phyloP scores from a whole-genome alignment of 2,888 invertebrate species.

The Drosophila greeni region DNA sequence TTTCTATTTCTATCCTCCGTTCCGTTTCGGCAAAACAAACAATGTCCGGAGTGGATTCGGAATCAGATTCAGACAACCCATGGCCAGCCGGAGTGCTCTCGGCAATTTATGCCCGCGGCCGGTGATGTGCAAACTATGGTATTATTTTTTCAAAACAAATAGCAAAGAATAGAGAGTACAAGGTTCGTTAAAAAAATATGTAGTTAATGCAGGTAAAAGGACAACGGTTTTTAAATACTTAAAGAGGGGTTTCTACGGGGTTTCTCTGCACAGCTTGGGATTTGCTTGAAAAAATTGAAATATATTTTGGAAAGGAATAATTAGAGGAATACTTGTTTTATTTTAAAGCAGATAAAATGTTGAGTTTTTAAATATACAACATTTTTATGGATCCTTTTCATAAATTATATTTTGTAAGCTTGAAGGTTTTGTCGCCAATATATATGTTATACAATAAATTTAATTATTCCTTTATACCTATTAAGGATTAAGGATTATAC shows the following conservation, averaged over 20 bases:
- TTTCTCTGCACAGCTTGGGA: background rate
- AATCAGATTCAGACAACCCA: constrained; percentile 36
- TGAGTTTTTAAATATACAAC: background rate
- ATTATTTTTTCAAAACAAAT: constrained; percentile 10
- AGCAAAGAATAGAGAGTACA: background rate
- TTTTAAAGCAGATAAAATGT: background rate
- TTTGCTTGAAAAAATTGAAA: background rate
- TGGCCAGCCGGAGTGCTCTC: constrained; percentile 32
- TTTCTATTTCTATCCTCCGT: constrained; percentile 29
- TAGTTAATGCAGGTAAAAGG: background rate
- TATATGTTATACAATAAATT: background rate
- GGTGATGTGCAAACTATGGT: constrained; percentile 1
- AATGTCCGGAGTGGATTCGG: constrained; percentile 29
- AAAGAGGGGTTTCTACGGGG: background rate
- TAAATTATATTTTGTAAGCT: background rate
- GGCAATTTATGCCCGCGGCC: constrained; percentile 44
- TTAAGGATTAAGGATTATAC: no score
- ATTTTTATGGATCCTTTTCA: background rate
- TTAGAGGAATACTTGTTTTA: no score
- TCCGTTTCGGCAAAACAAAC: constrained; percentile 37
- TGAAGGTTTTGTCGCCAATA: background rate
- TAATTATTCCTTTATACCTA: no score
- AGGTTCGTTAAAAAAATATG: background rate
- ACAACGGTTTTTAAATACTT: background rate
- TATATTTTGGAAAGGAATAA: background rate